phyloP scores from a whole-genome alignment of 37 sponge, comb jelly and placozoan species.

The Mnemiopsis leidyi region DNA sequence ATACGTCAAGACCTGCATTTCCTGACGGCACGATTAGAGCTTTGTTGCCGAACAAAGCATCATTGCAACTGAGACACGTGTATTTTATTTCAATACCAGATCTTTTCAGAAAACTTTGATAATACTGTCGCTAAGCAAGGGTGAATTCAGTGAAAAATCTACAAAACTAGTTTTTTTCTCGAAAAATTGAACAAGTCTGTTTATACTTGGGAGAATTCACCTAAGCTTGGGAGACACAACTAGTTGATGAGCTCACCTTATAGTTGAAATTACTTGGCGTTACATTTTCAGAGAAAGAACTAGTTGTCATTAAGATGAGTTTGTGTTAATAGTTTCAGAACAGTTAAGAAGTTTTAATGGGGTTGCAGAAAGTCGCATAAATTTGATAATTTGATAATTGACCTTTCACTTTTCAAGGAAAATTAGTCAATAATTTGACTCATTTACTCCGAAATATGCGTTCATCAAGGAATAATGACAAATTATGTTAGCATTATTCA shows the following conservation, averaged over 20 bases:
- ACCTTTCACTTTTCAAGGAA: background rate
- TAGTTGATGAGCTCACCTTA: too few species aligned
- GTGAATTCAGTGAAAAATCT: too few species aligned
- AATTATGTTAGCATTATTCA: background rate
- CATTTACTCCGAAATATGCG: background rate
- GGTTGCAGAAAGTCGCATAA: background rate
- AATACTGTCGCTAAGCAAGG: too few species aligned
- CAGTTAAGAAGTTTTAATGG: background rate
- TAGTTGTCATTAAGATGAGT: background rate
- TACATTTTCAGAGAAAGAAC: background rate
- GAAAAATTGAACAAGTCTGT: too few species aligned
- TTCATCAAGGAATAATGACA: background rate
- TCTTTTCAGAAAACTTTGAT: too few species aligned
- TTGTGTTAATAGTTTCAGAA: background rate
- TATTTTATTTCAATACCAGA: too few species aligned
- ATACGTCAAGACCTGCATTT: background rate
- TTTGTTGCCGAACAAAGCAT: background rate
- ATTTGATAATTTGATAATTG: background rate
- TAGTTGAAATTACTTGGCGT: too few species aligned
- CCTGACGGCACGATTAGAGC: background rate
- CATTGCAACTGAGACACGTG: too few species aligned
- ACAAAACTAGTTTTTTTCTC: too few species aligned
- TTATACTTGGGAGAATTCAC: too few species aligned
- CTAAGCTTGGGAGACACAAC: too few species aligned
- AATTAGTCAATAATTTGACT: background rate